Percentiles rank a stretch among this genome's conserved stretches.
Evolutionary conservation across 2,888 invertebrate genomes (phyloP).

Genomic region (Volucella bombylans): DNA sequence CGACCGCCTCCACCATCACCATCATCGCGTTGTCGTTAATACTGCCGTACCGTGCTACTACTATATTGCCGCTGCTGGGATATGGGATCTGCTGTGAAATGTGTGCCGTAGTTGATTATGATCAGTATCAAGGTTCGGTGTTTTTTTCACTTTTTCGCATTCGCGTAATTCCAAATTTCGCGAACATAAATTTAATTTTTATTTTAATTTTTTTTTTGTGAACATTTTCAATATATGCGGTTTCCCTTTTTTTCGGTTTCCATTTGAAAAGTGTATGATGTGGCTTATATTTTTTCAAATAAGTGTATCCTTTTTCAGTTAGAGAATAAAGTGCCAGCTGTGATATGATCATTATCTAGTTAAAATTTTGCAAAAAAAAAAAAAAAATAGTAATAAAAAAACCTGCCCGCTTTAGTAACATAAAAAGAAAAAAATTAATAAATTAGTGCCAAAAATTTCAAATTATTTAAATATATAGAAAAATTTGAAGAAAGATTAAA

Average conservation of each 20-base stretch:
- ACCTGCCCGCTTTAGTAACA: conserved; percentile 11
- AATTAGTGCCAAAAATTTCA: conserved; percentile 65
- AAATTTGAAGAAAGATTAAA: conserved; percentile 13
- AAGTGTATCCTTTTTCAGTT: conserved; percentile 31
- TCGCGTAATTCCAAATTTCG: conserved; percentile 70
- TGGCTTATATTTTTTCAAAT: conserved; percentile 18
- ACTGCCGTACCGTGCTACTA: conserved; percentile 61
- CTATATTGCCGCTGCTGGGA: conserved; percentile 64
- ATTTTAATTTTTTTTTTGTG: neutral
- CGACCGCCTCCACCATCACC: conserved; percentile 45
- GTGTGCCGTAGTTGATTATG: conserved; percentile 74
- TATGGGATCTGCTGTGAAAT: conserved; percentile 73
- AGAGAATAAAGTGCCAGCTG: conserved; percentile 53
- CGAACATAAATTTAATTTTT: conserved; percentile 52
- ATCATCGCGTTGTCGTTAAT: conserved; percentile 33
- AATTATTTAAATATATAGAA: conserved; percentile 47
- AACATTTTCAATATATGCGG: conserved; percentile 25
- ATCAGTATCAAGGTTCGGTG: conserved; percentile 74
- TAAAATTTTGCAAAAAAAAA: conserved; percentile 25
- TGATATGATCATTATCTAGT: conserved; percentile 58
- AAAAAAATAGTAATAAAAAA: neutral
- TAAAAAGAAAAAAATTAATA: conserved; percentile 28
- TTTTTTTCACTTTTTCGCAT: conserved; percentile 72
- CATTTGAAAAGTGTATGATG: conserved; percentile 9
- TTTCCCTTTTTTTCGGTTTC: conserved; percentile 23